A percentile compares a stretch with the other conserved stretches of the same genome.
Conservation (phyloP, 2,797 vertebrate species). For the Acanthornis magna region DNA sequence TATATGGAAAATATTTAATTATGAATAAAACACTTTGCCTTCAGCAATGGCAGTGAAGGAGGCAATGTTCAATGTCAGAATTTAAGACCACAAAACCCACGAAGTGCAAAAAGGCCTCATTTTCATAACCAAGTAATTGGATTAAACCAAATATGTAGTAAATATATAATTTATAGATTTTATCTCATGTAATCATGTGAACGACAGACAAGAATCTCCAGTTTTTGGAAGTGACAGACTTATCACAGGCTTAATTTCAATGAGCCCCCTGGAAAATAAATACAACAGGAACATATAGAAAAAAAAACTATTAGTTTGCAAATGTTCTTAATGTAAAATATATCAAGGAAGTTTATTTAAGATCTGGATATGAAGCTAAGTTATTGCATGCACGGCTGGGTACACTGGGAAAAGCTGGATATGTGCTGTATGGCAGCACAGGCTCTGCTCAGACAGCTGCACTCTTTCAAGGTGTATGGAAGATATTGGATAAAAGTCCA, state of each 20-base stretch:
- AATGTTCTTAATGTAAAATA: not conserved
- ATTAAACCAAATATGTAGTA: not conserved
- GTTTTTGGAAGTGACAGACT: not conserved
- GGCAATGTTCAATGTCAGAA: not conserved
- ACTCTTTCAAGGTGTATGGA: not conserved
- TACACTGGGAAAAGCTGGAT: not conserved
- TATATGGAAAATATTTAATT: not conserved
- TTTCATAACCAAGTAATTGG: not conserved
- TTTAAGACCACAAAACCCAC: not conserved
- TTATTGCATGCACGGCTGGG: rapidly evolving
- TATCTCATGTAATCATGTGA: not conserved
- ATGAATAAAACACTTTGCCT: not conserved
- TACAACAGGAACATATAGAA: not conserved
- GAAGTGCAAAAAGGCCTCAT: not conserved
- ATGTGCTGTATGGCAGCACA: not conserved
- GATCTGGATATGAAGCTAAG: not conserved
- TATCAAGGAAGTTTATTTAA: not conserved
- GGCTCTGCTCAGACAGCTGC: not conserved
- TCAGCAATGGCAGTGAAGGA: not conserved
- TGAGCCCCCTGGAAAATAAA: not conserved
- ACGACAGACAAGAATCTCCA: not conserved
- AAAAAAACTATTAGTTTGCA: not conserved
- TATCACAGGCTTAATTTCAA: not conserved
- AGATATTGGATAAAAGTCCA: not conserved
- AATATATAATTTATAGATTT: not conserved